Base-by-base conservation (phyloP, 2,888 invertebrate species). In the Spisula subtruncata region DNA sequence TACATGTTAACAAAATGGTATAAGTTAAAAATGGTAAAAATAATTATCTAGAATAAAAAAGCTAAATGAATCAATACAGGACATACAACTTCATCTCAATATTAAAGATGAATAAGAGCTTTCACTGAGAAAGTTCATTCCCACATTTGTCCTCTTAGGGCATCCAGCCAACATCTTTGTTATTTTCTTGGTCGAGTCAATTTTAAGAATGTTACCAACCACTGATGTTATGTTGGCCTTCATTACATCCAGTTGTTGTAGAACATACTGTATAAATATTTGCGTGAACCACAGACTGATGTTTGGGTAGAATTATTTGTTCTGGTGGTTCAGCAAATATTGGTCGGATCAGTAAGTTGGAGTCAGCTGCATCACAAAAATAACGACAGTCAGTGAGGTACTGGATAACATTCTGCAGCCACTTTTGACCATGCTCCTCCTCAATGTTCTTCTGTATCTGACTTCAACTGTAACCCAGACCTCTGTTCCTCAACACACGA, bases 111-210 rank as follows among this genome's bases (percentile, higher is more conserved):
- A n/a, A n/a, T n/a, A n/a, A n/a, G n/a, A n/a, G n/a, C n/a, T n/a
- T n/a, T n/a, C n/a, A n/a, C n/a, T n/a, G n/a, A n/a, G n/a, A n/a
- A n/a, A n/a, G n/a, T n/a, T n/a, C n/a, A n/a, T n/a, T n/a, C n/a
- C n/a, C n/a, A n/a, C n/a, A n/a, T n/a, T n/a, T n/a, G 51, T 51
- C 16, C 12, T 51, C 1, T 6, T 87, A 51, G 86, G 60, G 5
- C 51, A 25, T 32, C 94, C 92, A 54, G 92, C 85, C 35, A 94
- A 82, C 87, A 91, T 93, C 88, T 89, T 93, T 0, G 51, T 48
- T 0, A 90, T 79, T 46, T 91, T 94, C 82, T 94, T 95, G 0
- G 94, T 95, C 16, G 94, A 95, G 81, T 94, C 94, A 82, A 94
- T 85, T 75, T 94, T 95, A 16, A 94, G 71, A 20, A 94, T 41